Evolutionary conservation across 1,140 invertebrate species (phyloP), one percentile per base, ranked within the genome.

Genomic region (Drosophila nigrodunni): DNA sequence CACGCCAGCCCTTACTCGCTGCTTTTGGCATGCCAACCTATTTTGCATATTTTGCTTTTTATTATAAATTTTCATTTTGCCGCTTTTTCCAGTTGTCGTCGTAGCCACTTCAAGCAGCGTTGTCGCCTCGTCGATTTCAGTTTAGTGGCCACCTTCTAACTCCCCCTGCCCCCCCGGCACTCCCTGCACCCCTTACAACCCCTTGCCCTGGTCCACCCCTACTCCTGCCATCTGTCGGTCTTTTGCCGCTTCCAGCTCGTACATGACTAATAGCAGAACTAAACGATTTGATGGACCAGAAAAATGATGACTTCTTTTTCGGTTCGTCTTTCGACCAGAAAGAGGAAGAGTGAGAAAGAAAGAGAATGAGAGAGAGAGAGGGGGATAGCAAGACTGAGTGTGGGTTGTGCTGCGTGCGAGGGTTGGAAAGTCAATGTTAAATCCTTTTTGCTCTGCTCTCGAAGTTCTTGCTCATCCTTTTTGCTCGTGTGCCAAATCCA

Each of bases 231-330:
- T 46, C 66, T 75, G 65, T 74, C 73, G 58, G 39, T 47, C 37
- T 58, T 30, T 64, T 60, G 52, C 35, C 8, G 18, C 44, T 49
- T 10, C 60, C 74, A 72, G 52, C 69, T 68, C 65, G 72, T 64
- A 79, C 86, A 90, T 90, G 87, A 90, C 86, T 90, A 91, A 91
- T 91, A 91, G 89, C 89, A 85, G 89, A 91, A 91, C 89, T 91
- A 91, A 91, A 89, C 89, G 89, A 91, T 91, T 91, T 91, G 89
- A 91, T 91, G 89, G 89, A 91, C 89, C 89, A 91, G 89, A 91
- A 91, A 91, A 91, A 91, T 91, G 89, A 91, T 89, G 89, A 91
- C 89, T 90, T 90, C 86, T 90, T 90, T 80, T 73, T 55, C 68
- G 76, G 62, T 50, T 61, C 47, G 55, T 43, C 59, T 60, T 43